Conservation (phyloP, 1,140 invertebrate species). For the Listronotus oregonensis region DNA sequence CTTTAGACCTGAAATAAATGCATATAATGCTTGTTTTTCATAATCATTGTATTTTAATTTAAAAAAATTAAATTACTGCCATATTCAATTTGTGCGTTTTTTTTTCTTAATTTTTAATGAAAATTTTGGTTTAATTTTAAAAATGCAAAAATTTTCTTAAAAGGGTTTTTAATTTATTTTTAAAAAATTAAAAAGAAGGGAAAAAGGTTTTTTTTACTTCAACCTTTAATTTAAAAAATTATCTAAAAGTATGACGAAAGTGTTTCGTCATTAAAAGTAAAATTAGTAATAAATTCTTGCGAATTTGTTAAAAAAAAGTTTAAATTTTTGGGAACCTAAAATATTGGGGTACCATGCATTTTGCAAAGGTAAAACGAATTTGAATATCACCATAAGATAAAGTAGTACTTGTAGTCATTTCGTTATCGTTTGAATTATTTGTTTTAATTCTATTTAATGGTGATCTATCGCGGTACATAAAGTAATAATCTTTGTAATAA, state of each 20-base stretch:
- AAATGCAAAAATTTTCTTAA: constrained; percentile 4
- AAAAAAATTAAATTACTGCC: neutral
- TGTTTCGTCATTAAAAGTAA: no score
- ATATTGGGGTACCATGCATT: no score
- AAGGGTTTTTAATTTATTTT: neutral
- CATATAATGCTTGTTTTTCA: neutral
- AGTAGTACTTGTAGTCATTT: no score
- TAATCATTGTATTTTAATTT: constrained; percentile 7
- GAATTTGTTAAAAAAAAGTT: constrained; percentile 1
- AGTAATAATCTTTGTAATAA: no score
- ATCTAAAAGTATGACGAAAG: neutral
- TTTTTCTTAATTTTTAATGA: constrained; percentile 18
- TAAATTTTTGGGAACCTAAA: neutral
- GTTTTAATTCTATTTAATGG: no score
- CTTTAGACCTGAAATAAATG: constrained; percentile 4
- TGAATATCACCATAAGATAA: no score
- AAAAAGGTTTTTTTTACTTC: neutral
- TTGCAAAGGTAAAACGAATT: no score
- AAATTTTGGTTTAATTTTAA: neutral
- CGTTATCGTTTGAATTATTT: no score
- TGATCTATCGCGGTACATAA: no score
- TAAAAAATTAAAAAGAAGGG: neutral
- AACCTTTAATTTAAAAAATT: neutral
- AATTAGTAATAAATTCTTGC: no score
- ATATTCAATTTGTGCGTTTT: constrained; percentile 9